Evolutionary conservation across 1,140 invertebrate species (phyloP), one percentile per base, ranked within the genome.

Genomic region (Drosophila simulans): DNA sequence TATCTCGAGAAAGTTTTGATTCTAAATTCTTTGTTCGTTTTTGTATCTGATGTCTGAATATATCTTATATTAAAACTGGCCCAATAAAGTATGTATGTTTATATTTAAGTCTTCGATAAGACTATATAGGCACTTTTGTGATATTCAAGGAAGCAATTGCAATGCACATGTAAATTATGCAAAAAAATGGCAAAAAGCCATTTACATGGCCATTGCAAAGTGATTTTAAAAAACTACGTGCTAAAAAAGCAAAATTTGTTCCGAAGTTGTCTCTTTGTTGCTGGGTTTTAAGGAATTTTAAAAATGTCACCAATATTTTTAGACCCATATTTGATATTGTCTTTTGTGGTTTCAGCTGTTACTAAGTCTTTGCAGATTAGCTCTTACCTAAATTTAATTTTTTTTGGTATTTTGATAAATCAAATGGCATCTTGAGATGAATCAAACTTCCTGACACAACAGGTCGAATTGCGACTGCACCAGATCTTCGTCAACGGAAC

Each of bases 401-500:
- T 40, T 27, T 39, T 22, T 35, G 17, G 13, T 31, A 10, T 27
- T n/a, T 5, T 39, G 11, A 7, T 35, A 25, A 11, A 17, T 22
- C 5, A n/a, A 7, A 27, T 34, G 48, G n/a, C 10, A 12, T 15
- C n/a, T 17, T 4, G 15, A 42, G n/a, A 17, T 42, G 10, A 34
- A 12, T 20, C 34, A 45, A 22, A 13, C 13, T 8, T 58, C 37
- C 3, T 7, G n/a, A 15, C 59, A 62, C 13, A 62, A 34, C 1
- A 58, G 13, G 5, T 59, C 59, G 12, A 62, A 59, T 1, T 62
- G 54, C 10, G 54, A 10, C 37, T 62, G 59, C 11, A 58, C 35
- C 1, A 58, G 15, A 10, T 42, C 17, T 5, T 15, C 54, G 27
- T 40, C 25, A 13, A 56, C 0, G 4, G n/a, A 12, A 39, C 4